Base-by-base conservation (phyloP, 1,140 invertebrate genomes). In the Ostrea edulis region DNA sequence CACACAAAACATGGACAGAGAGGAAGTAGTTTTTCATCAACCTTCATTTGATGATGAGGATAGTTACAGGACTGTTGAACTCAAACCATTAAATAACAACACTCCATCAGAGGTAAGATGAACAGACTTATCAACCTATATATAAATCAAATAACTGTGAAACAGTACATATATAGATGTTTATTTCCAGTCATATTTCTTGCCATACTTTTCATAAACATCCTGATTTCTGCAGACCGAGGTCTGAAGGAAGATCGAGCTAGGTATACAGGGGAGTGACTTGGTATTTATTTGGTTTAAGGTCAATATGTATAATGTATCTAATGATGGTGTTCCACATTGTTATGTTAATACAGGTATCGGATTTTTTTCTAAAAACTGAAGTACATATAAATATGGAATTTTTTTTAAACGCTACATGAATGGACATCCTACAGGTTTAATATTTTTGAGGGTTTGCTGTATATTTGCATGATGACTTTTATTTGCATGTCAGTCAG, bases 1-100 rank as follows among this genome's bases (percentile, higher is more conserved):
- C 53, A 53, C 7, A 51, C 86, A 89, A 71, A 86, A 12, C 20
- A 89, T 89, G 84, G 68, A 89, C 8, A 54, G 84, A 44, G 84
- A 83, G 58, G 86, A 22, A 35, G 29, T 86, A 29, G 44, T 22
- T 1, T 82, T 29, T 2, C 22, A 17, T 53, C 82, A 83, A 44
- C 52, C 82, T 0, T 83, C 82, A 22, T 55, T 85, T 62, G 52
- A 52, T 17, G 54, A 22, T 0, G 71, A 35, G 22, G 54, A 85
- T 22, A 84, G 84, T 22, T 88, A 85, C 58, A 35, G 81, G 52
- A 82, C 82, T 35, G 82, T 82, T 22, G 82, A 83, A 25, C 55
- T 62, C 55, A 62, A 62, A 62, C 55, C 12, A 62, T 17, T 62
- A 20, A 17, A 62, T 44, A 44, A 44, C 14, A 20, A 62, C 55